These are phyloP conservation scores for Halcyon leucocephala DNA, from an alignment of 2,797 vertebrate species.

Conservation along the genomic window DNA sequence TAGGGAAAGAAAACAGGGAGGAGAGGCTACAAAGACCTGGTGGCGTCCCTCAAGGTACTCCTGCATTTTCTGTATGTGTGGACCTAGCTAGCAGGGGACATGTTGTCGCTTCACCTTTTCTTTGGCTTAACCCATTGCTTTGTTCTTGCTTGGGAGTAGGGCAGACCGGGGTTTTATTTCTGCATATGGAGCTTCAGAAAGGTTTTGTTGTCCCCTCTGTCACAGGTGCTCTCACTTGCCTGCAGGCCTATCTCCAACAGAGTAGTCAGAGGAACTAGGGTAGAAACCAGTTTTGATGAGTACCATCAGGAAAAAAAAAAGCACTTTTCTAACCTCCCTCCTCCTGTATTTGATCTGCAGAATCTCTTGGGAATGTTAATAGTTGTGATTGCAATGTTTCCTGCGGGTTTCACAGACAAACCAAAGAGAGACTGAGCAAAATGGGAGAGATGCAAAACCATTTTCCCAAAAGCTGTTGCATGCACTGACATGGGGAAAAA, in stretches of 20 bases:
- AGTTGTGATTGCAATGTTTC: neutral
- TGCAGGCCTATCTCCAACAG: neutral
- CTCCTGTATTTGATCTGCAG: neutral
- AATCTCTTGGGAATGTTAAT: too few species aligned
- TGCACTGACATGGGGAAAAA: neutral
- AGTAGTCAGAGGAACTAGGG: neutral
- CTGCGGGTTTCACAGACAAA: neutral
- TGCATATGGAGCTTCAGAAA: neutral
- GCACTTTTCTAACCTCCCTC: neutral
- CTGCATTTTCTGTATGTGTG: fast-evolving
- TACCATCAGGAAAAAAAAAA: neutral
- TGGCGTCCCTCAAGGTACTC: neutral
- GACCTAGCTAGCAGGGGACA: neutral
- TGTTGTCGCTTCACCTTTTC: neutral
- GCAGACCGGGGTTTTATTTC: neutral
- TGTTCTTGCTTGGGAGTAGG: neutral
- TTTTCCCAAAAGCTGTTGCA: neutral
- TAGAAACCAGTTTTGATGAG: neutral
- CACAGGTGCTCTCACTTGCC: fast-evolving
- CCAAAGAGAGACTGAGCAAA: neutral
- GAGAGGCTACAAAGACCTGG: neutral
- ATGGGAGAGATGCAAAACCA: neutral
- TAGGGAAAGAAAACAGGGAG: neutral
- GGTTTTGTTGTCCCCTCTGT: neutral
- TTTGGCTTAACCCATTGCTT: neutral